Evolutionary conservation across 2,113 vertebrate species (phyloP).

Genomic region (Clupea harengus): DNA sequence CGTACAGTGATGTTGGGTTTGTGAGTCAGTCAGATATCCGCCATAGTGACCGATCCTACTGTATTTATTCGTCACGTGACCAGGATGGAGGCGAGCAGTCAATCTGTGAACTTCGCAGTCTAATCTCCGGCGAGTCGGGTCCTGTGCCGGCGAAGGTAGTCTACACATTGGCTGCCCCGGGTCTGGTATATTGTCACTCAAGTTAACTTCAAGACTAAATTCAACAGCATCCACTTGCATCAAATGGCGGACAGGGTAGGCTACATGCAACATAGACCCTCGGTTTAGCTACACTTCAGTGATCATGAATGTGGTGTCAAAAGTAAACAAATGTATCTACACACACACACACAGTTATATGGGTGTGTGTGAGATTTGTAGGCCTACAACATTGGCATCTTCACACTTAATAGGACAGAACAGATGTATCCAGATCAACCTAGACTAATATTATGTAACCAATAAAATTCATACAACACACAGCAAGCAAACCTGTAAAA

Average conservation of each 20-base stretch:
- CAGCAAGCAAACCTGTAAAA: no score
- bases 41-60: slow-evolving; percentile 11
- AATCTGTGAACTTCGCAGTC: not conserved
- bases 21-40: slow-evolving; percentile 13
- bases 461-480: no score
- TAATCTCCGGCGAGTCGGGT: not conserved
- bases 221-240: not conserved
- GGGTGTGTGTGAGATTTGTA: no score
- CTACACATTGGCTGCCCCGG: not conserved
- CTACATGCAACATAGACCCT: not conserved
- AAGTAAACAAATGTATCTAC: no score
- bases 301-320: no score
- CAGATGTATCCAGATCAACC: no score
- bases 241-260: not conserved
- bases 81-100: not conserved
- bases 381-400: no score
- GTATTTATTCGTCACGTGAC: slow-evolving; percentile 19
- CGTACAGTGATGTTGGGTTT: slow-evolving; percentile 3
- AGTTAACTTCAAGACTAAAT: not conserved
- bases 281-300: not conserved
- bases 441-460: no score
- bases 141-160: not conserved
- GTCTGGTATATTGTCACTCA: not conserved
- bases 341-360: no score
- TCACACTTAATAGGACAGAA: no score